phyloP scores from a whole-genome alignment of 2,113 vertebrate genomes.

The Eleginops maclovinus region DNA sequence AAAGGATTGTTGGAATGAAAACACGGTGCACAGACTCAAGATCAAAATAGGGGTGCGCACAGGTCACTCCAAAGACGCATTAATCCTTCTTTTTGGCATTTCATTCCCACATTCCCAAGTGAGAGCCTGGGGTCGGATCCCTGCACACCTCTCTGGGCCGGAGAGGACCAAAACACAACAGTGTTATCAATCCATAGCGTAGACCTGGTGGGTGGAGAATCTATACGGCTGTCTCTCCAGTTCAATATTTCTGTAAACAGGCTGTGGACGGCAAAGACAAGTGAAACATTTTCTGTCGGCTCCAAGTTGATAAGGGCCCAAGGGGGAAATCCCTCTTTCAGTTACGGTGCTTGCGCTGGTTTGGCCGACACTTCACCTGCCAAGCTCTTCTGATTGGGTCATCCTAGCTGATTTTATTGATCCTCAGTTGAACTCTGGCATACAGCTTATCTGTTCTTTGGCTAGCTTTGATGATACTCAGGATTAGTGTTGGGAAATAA shows the following conservation, averaged over 20 bases:
- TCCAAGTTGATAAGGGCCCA: slow-evolving; percentile 69
- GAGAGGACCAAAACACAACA: slow-evolving; percentile 58
- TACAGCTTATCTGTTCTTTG: neutral
- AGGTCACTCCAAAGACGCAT: slow-evolving; percentile 33
- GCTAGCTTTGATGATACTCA: slow-evolving; percentile 12
- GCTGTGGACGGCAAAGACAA: slow-evolving; percentile 56
- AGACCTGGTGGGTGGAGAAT: slow-evolving; percentile 45
- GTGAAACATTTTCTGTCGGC: slow-evolving; percentile 56
- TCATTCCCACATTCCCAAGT: slow-evolving; percentile 48
- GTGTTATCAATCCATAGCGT: slow-evolving; percentile 54
- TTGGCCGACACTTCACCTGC: slow-evolving; percentile 17
- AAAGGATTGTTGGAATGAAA: neutral
- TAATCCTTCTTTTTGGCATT: slow-evolving; percentile 50
- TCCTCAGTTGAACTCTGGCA: neutral
- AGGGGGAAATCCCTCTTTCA: slow-evolving; percentile 34
- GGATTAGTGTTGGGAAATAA: neutral
- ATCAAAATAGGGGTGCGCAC: slow-evolving; percentile 32
- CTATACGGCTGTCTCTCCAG: slow-evolving; percentile 29
- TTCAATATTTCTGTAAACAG: slow-evolving; percentile 50
- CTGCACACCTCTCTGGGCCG: slow-evolving; percentile 26
- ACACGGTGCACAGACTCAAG: slow-evolving; percentile 12
- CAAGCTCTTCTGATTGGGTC: slow-evolving; percentile 38
- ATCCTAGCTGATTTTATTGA: slow-evolving; percentile 41
- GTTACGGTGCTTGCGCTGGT: slow-evolving; percentile 14
- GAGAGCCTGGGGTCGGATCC: slow-evolving; percentile 34